Percentiles rank a stretch among this genome's conserved stretches.
Evolutionary conservation across 2,888 invertebrate species (phyloP).

Genomic region (Nemotelus nigrinus): DNA sequence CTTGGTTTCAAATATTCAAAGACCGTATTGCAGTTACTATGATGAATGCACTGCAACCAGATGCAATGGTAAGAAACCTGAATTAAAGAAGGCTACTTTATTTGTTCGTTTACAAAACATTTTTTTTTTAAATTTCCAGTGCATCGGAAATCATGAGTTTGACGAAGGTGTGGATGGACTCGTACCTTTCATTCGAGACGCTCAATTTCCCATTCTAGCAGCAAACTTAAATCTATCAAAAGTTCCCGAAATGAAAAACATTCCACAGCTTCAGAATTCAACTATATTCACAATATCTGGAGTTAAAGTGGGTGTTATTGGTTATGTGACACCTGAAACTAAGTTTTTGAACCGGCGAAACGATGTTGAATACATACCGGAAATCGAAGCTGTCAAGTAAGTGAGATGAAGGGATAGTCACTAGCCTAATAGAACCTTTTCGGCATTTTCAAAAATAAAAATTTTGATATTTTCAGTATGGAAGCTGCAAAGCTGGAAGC

Average conservation of each 20-base stretch:
- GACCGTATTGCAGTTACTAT: constrained; percentile 82
- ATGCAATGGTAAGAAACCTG: constrained; percentile 77
- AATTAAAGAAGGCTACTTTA: too few species aligned
- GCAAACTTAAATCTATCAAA: constrained; percentile 78
- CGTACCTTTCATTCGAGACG: constrained; percentile 77
- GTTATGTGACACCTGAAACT: constrained; percentile 87
- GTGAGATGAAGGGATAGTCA: constrained; percentile 23
- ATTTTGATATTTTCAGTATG: constrained; percentile 56
- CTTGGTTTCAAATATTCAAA: constrained; percentile 86
- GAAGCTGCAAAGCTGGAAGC: constrained; percentile 73
- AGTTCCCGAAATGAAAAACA: constrained; percentile 70
- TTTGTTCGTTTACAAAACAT: too few species aligned
- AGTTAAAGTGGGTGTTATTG: constrained; percentile 81
- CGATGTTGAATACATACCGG: constrained; percentile 72
- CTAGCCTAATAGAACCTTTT: background rate
- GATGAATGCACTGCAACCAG: constrained; percentile 81
- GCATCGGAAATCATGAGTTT: constrained; percentile 94
- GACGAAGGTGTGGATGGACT: constrained; percentile 82
- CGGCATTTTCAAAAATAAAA: too few species aligned
- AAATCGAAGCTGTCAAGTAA: constrained; percentile 73
- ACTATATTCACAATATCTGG: constrained; percentile 73
- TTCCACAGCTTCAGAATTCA: constrained; percentile 69
- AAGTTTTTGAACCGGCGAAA: constrained; percentile 68
- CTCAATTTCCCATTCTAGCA: constrained; percentile 78
- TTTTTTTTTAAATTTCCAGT: constrained; percentile 66